Base-by-base conservation (phyloP, 2,113 vertebrate species). In the Jaculus jaculus region DNA sequence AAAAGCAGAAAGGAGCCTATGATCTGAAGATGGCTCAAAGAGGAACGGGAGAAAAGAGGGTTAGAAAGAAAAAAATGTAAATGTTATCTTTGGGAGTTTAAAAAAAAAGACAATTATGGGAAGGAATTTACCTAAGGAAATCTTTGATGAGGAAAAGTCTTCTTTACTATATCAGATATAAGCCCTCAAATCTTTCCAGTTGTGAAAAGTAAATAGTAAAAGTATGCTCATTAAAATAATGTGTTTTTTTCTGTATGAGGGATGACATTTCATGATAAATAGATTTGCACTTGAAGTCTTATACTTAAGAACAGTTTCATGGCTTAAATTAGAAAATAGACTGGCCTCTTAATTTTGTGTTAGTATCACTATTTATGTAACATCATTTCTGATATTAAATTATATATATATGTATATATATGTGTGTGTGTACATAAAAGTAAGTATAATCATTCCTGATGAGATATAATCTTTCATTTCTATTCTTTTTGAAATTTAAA, bases 351-450 rank as follows among this genome's bases (percentile, higher is more conserved):
- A 4, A 54, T 47, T 79, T 92, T 94, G 77, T 79, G 32, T 94
- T 74, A 72, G 68, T 87, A 96, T 75, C 58, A 21, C 12, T 81
- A 21, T 82, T 78, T 81, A 69, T 84, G 10, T 89, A 90, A 81
- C 73, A 5, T 77, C 34, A 95, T 69, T 92, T 90, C 54, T 6
- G 5, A 47, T 5, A 47, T 47, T 5, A 47, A 47, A 47, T 47
- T 47, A 47, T 47, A 47, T 47, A 47, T 47, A 47, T 47, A 8
- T 47, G 5, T 47, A 8, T 47, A 47, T 47, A 47, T 47, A 47
- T 47, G 8, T 47, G 42, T 47, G 5, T 47, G 42, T 47, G 8
- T 47, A 89, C 66, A 51, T 85, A 74, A 90, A 65, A 60, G 74
- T 81, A 92, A 37, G 4, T 51, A 69, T 23, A 68, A 68, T 54